These are phyloP conservation scores for Petrosia ficiformis DNA, from an alignment of 37 sponge, comb jelly and placozoan species.

Conservation along the genomic window DNA sequence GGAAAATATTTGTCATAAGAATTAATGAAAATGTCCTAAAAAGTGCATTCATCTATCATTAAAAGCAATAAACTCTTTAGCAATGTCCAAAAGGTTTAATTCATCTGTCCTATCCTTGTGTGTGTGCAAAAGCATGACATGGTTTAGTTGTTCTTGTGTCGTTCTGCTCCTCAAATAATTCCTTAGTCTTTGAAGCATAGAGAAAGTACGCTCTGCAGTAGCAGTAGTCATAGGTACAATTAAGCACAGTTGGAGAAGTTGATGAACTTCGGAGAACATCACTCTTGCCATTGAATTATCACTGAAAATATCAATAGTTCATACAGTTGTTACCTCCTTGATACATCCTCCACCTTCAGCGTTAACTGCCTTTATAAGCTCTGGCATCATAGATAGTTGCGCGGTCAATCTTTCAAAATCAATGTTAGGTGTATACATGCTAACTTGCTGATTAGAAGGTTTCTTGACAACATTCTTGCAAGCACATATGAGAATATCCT, in stretches of 20 bases:
- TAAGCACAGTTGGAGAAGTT: constrained; percentile 17
- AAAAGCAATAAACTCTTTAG: not conserved
- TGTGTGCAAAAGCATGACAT: constrained; percentile 15
- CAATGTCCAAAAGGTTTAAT: not conserved
- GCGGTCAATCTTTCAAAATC: not conserved
- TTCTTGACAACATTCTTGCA: not conserved
- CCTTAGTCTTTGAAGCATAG: constrained; percentile 22
- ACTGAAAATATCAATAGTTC: not conserved
- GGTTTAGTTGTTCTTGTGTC: constrained; percentile 22
- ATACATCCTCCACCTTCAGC: not conserved
- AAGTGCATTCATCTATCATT: not conserved
- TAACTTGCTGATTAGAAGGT: not conserved
- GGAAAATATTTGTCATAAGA: too few species aligned
- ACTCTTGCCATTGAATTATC: constrained; percentile 8
- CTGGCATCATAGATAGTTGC: not conserved
- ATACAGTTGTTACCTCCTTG: constrained; percentile 6
- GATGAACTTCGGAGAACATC: constrained; percentile 5
- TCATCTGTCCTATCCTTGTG: not conserved
- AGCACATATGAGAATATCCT: not conserved
- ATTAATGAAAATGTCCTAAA: not conserved
- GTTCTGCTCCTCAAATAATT: constrained; percentile 21
- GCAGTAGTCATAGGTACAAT: constrained; percentile 27
- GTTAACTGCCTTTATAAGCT: not conserved
- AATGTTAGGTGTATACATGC: not conserved
- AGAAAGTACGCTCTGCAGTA: constrained; percentile 32